Percentiles rank a stretch among this genome's conserved stretches.
These are phyloP conservation scores for Teinopalpus imperialis DNA, from an alignment of 2,888 invertebrate genomes.

Conservation along the genomic window DNA sequence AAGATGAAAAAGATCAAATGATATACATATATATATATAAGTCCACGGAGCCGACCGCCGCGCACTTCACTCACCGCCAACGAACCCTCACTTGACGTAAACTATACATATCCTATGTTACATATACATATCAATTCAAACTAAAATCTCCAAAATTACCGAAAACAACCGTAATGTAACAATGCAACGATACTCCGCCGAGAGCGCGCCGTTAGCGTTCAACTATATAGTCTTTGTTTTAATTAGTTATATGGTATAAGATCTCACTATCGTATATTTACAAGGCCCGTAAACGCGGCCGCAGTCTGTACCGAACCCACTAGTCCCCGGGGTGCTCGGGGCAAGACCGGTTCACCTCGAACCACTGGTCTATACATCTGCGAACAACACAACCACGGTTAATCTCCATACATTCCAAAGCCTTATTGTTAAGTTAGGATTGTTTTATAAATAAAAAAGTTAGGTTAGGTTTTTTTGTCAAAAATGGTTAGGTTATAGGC, in stretches of 20 bases:
- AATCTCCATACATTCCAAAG: no score
- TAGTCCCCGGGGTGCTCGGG: conserved; percentile 99
- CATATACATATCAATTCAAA: conserved; percentile 53
- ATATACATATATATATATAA: conserved; percentile 69
- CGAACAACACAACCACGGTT: conserved; percentile 58
- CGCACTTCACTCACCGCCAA: conserved; percentile 40
- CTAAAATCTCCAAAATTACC: conserved; percentile 53
- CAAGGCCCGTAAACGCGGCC: conserved; percentile 61
- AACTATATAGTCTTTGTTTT: conserved; percentile 66
- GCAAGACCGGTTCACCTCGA: conserved; percentile 98
- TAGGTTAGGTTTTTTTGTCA: no score
- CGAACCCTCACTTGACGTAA: conserved; percentile 39
- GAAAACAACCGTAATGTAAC: conserved; percentile 65
- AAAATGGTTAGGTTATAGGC: no score
- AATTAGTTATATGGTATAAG: conserved; percentile 72
- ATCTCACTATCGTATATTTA: conserved; percentile 79
- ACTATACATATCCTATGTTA: conserved; percentile 28
- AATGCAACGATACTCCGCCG: conserved; percentile 59
- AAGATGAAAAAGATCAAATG: conserved; percentile 81
- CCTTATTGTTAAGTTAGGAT: no score
- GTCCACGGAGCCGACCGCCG: conserved; percentile 69
- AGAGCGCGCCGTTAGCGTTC: conserved; percentile 49
- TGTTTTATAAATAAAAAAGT: no score
- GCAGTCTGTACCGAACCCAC: conserved; percentile 65
- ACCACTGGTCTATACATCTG: conserved; percentile 99